Evolutionary conservation across 92 coral and sea anemone species (phyloP).

Genomic region (Virgularia gustaviana): DNA sequence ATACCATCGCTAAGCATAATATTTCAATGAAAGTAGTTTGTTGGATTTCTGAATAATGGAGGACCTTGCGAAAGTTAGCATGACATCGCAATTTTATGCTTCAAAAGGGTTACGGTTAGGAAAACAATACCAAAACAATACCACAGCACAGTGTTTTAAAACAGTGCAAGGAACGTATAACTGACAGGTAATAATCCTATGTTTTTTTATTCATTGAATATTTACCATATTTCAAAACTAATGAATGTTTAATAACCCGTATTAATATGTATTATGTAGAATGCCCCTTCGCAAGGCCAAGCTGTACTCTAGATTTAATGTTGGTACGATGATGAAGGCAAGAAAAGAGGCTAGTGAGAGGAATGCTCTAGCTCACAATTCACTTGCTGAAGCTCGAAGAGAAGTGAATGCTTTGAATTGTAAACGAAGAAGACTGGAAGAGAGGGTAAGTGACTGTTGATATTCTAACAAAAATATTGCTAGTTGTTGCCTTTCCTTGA

Average conservation of each 20-base stretch:
- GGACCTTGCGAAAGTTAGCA: neutral
- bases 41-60: conserved; percentile 8
- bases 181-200: conserved; percentile 54
- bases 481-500: neutral
- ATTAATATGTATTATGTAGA: conserved; percentile 37
- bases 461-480: neutral
- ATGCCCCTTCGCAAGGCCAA: conserved; percentile 46
- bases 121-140: too few species aligned
- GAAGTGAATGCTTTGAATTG: conserved; percentile 42
- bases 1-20: conserved; percentile 1
- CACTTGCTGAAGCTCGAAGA: conserved; percentile 37
- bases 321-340: conserved; percentile 59
- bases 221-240: conserved; percentile 37
- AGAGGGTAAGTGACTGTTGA: conserved; percentile 44
- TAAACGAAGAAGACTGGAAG: conserved; percentile 52
- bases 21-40: conserved; percentile 2
- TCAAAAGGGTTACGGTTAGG: conserved; percentile 60
- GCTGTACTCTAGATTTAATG: conserved; percentile 48
- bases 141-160: conserved; percentile 20
- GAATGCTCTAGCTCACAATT: conserved; percentile 47
- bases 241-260: conserved; percentile 35
- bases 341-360: conserved; percentile 40
- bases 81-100: conserved; percentile 32
- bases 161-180: neutral
- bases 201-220: conserved; percentile 49